phyloP scores from a whole-genome alignment of 2,888 invertebrate species.

The Acutogordius australiensis region DNA sequence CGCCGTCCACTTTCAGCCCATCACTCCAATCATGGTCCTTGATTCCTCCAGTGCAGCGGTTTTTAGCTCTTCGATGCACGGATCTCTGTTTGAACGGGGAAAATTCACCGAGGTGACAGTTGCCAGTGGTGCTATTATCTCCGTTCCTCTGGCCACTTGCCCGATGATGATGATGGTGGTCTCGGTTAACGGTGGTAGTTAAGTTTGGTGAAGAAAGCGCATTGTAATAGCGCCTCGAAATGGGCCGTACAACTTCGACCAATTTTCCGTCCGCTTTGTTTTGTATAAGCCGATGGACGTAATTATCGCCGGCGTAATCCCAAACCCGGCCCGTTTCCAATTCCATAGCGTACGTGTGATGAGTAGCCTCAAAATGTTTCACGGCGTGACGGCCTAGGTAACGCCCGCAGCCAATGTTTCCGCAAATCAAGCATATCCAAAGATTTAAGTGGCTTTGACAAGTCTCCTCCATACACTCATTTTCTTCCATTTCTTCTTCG shows the following conservation, averaged over 20 bases:
- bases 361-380: conserved; percentile 68
- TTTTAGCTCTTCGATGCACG: too few relatives aligned
- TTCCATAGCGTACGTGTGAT: conserved; percentile 86
- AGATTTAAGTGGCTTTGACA: conserved; percentile 28
- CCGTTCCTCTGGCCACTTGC: too few relatives aligned
- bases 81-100: too few relatives aligned
- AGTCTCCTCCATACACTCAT: neutral
- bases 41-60: too few relatives aligned
- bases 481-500: neutral
- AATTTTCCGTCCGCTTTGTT: conserved; percentile 85
- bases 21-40: too few relatives aligned
- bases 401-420: conserved; percentile 84
- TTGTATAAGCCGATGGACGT: conserved; percentile 73
- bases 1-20: too few relatives aligned
- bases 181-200: too few relatives aligned
- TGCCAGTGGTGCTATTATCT: too few relatives aligned
- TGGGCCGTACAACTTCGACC: conserved; percentile 29
- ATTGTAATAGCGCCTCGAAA: too few relatives aligned
- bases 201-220: too few relatives aligned
- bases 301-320: conserved; percentile 96
- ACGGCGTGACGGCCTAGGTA: conserved; percentile 7
- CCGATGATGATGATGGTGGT: too few relatives aligned
- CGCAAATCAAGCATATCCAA: conserved; percentile 96
- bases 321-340: conserved; percentile 68
- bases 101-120: too few relatives aligned